Base-by-base conservation (phyloP, 1,140 invertebrate genomes). In the Oryctes rhinoceros region DNA sequence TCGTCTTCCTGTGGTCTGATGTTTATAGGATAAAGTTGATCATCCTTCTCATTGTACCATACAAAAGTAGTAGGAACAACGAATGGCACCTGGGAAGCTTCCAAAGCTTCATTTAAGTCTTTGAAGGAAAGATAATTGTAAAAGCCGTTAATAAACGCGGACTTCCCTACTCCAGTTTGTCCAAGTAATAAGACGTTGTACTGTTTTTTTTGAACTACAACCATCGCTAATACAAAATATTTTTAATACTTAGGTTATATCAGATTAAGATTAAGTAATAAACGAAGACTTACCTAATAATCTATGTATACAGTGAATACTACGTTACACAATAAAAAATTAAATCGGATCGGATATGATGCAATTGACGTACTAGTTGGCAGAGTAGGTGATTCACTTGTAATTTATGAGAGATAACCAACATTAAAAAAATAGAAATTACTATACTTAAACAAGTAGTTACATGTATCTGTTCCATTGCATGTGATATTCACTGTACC, bases 81-180 rank as follows among this genome's bases (percentile, higher is more conserved):
- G 11, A 18, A 76, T 0, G 81, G 67, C 39, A 47, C 20, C 1
- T 47, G 5, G 15, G 13, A 6, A 1, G 67, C 67, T 4, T 48
- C 48, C 18, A 76, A 24, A 20, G 75, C 75, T 18, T 76, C 75
- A 24, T 47, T 5, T 10, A 76, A 15, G 18, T 20, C 35, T 18
- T 76, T 48, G n/a, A 76, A 76, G 5, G 35, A 5, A 18, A 47
- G 13, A 10, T 76, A 76, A 47, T 76, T 76, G 7, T 81, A 83
- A n/a, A 87, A 80, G 5, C 85, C 77, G 79, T 87, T 87, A 18
- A 86, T 86, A 71, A 87, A 86, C 4, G 84, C 86, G 4, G 86
- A 87, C 81, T 87, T 87, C 49, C 86, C 86, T 3, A 83, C 84
- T n/a, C 86, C 86, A 10, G 85, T 86, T 80, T 85, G 83, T 13